A percentile compares a stretch with the other conserved stretches of the same genome.
These are phyloP conservation scores for Bilobella aurantiaca DNA, from an alignment of 1,140 invertebrate genomes.

Conservation along the genomic window DNA sequence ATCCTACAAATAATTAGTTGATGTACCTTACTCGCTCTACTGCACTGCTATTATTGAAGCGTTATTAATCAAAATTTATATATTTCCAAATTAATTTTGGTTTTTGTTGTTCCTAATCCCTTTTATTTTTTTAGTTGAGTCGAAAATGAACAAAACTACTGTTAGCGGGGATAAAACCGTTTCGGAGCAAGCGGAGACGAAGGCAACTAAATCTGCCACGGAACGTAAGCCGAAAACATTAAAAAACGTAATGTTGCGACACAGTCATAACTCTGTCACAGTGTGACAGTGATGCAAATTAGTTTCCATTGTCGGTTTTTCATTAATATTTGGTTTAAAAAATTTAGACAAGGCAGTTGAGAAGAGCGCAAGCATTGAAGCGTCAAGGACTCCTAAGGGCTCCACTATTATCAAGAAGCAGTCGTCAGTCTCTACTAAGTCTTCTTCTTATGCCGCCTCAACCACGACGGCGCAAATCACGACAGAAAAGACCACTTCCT, in stretches of 20 bases:
- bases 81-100: background rate
- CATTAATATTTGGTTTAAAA: too few species aligned
- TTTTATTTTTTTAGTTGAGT: slow-evolving; percentile 1
- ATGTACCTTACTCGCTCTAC: too few species aligned
- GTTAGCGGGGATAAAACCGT: background rate
- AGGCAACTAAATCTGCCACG: background rate
- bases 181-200: background rate
- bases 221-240: background rate
- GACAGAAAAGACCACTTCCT: slow-evolving; percentile 17
- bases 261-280: too few species aligned
- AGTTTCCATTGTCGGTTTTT: too few species aligned
- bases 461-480: slow-evolving; percentile 39
- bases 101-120: too few species aligned
- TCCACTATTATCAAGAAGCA: background rate
- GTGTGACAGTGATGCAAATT: too few species aligned
- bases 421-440: background rate
- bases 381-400: background rate
- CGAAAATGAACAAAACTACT: background rate
- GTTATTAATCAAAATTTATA: background rate
- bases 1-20: too few species aligned
- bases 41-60: background rate
- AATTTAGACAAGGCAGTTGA: background rate
- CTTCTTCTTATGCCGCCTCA: slow-evolving; percentile 9
- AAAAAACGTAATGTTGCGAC: too few species aligned
- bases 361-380: background rate